Conservation (phyloP, 2,113 vertebrate species). For the Serinus canaria region DNA sequence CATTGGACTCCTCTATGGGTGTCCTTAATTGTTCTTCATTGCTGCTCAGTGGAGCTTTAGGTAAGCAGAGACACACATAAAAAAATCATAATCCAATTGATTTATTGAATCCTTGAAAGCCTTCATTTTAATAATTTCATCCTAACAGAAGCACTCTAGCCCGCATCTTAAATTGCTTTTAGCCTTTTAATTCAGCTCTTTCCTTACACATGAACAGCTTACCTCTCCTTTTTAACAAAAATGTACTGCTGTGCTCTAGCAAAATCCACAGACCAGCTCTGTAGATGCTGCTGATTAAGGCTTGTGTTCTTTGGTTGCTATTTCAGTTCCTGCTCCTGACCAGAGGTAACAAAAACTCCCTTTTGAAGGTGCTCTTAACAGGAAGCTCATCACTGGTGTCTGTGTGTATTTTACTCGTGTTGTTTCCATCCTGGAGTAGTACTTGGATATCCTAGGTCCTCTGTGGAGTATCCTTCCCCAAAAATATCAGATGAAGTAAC, state of each 20-base stretch:
- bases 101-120: neutral
- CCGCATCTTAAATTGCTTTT: neutral
- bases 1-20: neutral
- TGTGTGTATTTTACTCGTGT: fast-evolving
- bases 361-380: neutral
- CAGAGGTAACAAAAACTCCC: neutral
- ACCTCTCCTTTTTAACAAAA: neutral
- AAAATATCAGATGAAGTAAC: neutral
- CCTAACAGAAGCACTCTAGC: neutral
- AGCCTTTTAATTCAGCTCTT: neutral
- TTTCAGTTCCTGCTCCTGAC: neutral
- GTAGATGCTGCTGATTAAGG: neutral
- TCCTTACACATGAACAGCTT: fast-evolving
- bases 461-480: neutral
- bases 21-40: neutral
- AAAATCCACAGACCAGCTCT: neutral
- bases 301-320: neutral
- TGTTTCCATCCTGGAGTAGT: neutral
- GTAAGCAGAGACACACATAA: neutral
- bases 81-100: neutral
- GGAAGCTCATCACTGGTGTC: neutral
- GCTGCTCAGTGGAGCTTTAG: neutral
- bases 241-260: neutral
- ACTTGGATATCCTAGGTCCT: neutral
- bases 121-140: neutral